A percentile compares a stretch with the other conserved stretches of the same genome.
These are phyloP conservation scores for Drosophila bunnanda DNA, from an alignment of 2,888 invertebrate genomes.

Conservation along the genomic window DNA sequence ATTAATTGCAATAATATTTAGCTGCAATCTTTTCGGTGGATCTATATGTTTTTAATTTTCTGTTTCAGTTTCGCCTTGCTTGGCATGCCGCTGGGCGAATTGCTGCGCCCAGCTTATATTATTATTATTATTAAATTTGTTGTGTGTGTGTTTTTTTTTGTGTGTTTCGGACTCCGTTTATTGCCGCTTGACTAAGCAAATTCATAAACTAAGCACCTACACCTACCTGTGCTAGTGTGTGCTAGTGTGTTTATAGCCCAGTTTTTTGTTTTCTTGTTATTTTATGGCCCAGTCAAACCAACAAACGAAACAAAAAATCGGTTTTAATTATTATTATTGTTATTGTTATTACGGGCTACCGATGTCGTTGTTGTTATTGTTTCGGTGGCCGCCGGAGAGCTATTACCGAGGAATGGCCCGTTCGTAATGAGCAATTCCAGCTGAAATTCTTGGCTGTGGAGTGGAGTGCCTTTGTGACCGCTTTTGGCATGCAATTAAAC, in stretches of 20 bases:
- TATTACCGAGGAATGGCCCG: conserved; percentile 57
- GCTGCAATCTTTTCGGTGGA: conserved; percentile 42
- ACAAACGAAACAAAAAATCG: conserved; percentile 58
- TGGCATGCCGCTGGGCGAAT: conserved; percentile 10
- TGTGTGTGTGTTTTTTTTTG: background rate
- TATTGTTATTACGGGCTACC: conserved; percentile 49
- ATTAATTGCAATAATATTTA: conserved; percentile 69
- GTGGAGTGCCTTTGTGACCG: conserved; percentile 45
- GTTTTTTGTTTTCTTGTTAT: conserved; percentile 67
- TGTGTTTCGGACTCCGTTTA: conserved; percentile 56
- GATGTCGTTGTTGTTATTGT: conserved; percentile 32
- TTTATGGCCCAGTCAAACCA: conserved; percentile 46
- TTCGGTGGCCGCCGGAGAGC: conserved; percentile 22
- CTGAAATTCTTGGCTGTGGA: conserved; percentile 63
- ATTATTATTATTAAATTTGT: conserved; percentile 19
- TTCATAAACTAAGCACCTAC: conserved; percentile 42
- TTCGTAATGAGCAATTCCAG: conserved; percentile 72
- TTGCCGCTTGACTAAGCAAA: conserved; percentile 75
- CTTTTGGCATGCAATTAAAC: conserved; percentile 66
- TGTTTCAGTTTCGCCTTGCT: conserved; percentile 49
- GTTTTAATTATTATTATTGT: conserved; percentile 80
- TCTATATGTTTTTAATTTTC: conserved; percentile 46
- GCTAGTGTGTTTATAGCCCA: conserved; percentile 70
- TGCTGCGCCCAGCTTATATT: conserved; percentile 68
- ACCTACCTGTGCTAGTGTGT: conserved; percentile 5